These are phyloP conservation scores for Arctia plantaginis DNA, from an alignment of 2,888 invertebrate species.

Conservation along the genomic window DNA sequence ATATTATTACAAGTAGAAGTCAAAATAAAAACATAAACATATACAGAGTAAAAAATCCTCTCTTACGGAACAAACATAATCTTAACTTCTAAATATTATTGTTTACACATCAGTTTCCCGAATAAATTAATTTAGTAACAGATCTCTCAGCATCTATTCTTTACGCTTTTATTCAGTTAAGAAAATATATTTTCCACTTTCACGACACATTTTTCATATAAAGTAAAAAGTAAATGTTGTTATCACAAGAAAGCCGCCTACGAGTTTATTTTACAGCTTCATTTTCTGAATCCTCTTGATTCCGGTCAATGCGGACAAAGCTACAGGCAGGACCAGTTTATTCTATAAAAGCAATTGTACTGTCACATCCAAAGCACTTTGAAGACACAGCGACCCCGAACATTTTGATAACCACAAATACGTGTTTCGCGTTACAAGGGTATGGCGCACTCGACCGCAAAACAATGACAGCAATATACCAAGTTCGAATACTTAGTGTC, in stretches of 20 bases:
- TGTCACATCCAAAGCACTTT: slow-evolving; percentile 53
- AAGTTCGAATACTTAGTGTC: slow-evolving; percentile 70
- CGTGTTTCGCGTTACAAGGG: slow-evolving; percentile 71
- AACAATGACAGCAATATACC: slow-evolving; percentile 75
- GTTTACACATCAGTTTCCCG: too few relatives aligned
- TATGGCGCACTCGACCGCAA: slow-evolving; percentile 61
- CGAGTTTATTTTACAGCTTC: slow-evolving; percentile 23
- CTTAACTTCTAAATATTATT: not conserved
- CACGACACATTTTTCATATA: slow-evolving; percentile 5
- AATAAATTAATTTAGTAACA: too few relatives aligned
- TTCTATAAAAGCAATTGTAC: slow-evolving; percentile 47
- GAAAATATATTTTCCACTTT: not conserved
- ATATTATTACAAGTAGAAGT: not conserved
- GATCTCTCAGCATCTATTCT: not conserved
- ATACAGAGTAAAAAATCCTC: not conserved
- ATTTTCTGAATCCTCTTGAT: slow-evolving; percentile 32
- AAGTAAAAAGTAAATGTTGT: slow-evolving; percentile 10
- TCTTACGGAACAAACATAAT: not conserved
- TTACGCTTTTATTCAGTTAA: not conserved
- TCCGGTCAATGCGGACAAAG: slow-evolving; percentile 25
- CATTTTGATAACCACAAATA: slow-evolving; percentile 73
- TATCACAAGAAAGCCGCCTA: slow-evolving; percentile 14
- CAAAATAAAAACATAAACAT: not conserved
- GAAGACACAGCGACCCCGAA: slow-evolving; percentile 61
- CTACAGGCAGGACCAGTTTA: slow-evolving; percentile 33